Conservation (phyloP, 2,797 vertebrate genomes). For the Sebastes diaconus region DNA sequence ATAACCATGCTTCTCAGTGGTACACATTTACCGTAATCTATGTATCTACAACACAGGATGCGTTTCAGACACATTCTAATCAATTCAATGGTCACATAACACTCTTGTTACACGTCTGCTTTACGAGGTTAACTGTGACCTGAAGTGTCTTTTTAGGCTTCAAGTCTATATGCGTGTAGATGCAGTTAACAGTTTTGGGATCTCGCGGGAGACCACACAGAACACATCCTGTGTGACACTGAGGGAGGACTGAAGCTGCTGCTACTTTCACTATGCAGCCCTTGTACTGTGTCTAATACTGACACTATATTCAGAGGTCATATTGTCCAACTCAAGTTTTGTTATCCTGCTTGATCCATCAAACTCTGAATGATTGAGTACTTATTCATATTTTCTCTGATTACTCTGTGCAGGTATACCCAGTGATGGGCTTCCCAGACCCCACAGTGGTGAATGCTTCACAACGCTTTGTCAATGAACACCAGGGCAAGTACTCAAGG, state of each 20-base stretch:
- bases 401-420: conserved; percentile 76
- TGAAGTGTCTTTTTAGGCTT: too few species aligned
- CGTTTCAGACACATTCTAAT: background rate
- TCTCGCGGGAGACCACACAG: background rate
- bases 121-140: background rate
- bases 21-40: background rate
- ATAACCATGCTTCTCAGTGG: background rate
- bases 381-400: conserved; percentile 3
- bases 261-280: background rate
- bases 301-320: background rate
- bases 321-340: background rate
- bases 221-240: background rate
- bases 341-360: background rate
- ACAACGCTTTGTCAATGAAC: conserved; percentile 79
- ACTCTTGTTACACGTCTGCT: background rate
- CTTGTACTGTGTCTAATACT: background rate
- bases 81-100: background rate
- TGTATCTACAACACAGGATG: background rate
- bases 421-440: conserved; percentile 82
- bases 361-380: background rate
- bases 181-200: background rate
- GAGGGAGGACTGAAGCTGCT: background rate
- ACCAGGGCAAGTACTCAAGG: conserved; percentile 73
- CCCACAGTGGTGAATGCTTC: conserved; percentile 72
- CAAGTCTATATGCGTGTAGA: background rate